Base-by-base conservation (phyloP, 2,113 vertebrate genomes). In the Tauraco erythrolophus region DNA sequence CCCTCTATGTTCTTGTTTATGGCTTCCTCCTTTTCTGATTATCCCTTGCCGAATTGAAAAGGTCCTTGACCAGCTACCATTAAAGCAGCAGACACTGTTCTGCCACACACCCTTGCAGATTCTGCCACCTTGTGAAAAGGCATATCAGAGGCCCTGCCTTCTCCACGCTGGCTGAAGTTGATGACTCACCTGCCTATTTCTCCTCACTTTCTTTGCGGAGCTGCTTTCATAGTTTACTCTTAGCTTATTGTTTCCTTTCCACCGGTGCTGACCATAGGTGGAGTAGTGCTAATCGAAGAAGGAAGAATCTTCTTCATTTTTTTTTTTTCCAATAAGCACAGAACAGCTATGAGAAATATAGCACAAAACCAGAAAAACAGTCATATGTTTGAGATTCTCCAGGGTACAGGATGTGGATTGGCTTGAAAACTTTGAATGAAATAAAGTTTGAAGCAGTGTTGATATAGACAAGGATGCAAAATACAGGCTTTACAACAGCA, bases 361-460 rank as follows among this genome's bases (percentile, higher is more conserved):
- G 21, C 46, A 88, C 19, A 72, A 80, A 88, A 61, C 0, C 17
- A 72, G 60, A 56, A 88, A 88, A 93, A 27, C 4, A 61, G 23
- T 81, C 19, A 66, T 83, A 96, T 12, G 21, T 35, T 78, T 66
- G 46, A 87, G 33, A 91, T 71, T 92, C 80, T 84, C 72, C 77
- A 82, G 65, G 51, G 35, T 43, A 27, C 19, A 68, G 33, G 22
- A 93, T 13, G 56, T 64, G 46, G 64, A 87, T 21, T 86, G 53
- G 12, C 45, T 84, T 53, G 21, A 94, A 96, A 97, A 91, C 19
- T 83, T 92, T 84, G 83, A 95, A 84, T 64, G 77, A 88, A 94
- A 96, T 84, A 78, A 95, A 95, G 80, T 95, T 91, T 84, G 87
- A 91, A 89, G 69, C 61, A 64, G 39, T 45, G 81, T 94, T 94